Evolutionary conservation across 2,113 vertebrate species (phyloP), one percentile per base, ranked within the genome.

Genomic region (Prochilodus magdalenae): DNA sequence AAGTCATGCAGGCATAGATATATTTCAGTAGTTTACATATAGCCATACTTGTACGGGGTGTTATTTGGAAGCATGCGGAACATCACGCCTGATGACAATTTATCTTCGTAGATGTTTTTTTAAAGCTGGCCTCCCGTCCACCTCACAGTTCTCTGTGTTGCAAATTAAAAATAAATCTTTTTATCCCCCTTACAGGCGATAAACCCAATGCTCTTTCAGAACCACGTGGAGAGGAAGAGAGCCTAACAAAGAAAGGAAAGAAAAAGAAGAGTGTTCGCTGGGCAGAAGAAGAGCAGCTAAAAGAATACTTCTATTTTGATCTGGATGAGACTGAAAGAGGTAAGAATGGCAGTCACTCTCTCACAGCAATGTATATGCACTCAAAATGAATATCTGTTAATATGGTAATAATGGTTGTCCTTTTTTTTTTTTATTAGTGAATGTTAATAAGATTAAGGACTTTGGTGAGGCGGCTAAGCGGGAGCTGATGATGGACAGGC

Each of bases 401-500:
- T 22, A 27, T 24, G 30, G 12, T 75, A 30, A 20, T 83, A n/a
- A 71, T 30, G 33, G 30, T 5, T 20, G 8, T 47, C 65, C 27
- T 65, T 22, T 55, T 51, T 77, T 1, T 16, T 11, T 26, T 66
- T 18, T 47, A 65, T 47, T 67, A 99, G 97, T 99, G 4, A 99
- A 99, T 0, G 97, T 99, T 75, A 99, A 99, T 87, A 99, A 98
- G 89, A 96, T 99, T 77, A 99, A 98, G 55, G 97, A 99, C 88
- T 99, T 99, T 0, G 97, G 97, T 0, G 97, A 99, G 85, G 97
- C 97, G 0, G 97, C 97, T 26, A 98, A 98, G 76, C 87, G 96
- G 33, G 97, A 99, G 87, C 95, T 98, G 82, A 94, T 98, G 94
- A 96, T 95, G 93, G 97, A 99, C 85, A 88, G 97, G 2, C 94